Evolutionary conservation across 2,888 invertebrate species (phyloP).

Genomic region (Dastarcus helophoroides): DNA sequence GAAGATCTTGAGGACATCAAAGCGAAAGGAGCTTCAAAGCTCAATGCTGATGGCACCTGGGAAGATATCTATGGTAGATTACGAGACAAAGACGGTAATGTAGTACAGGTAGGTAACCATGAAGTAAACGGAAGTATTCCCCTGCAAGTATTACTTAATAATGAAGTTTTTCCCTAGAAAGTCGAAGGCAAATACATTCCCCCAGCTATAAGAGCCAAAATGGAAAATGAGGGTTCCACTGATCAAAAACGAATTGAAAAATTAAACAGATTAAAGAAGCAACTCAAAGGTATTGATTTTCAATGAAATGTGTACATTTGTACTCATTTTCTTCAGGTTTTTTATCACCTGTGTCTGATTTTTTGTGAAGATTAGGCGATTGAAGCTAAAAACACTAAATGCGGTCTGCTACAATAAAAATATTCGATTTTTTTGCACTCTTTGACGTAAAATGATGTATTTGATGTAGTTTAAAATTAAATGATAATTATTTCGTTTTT

Average conservation of each 20-base stretch:
- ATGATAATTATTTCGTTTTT: too few species aligned
- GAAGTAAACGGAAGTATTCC: not conserved
- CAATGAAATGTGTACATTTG: too few species aligned
- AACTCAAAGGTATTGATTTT: slow-evolving; percentile 81
- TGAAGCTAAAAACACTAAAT: too few species aligned
- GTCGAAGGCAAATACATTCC: slow-evolving; percentile 60
- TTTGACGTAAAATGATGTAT: too few species aligned
- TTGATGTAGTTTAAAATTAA: too few species aligned
- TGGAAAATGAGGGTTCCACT: slow-evolving; percentile 29
- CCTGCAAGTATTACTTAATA: not conserved
- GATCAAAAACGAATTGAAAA: slow-evolving; percentile 43
- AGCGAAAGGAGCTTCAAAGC: slow-evolving; percentile 12
- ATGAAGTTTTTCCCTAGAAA: slow-evolving; percentile 12
- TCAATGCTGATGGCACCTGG: slow-evolving; percentile 40
- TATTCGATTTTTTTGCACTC: too few species aligned
- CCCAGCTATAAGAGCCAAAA: slow-evolving; percentile 60
- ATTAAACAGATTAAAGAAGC: slow-evolving; percentile 56
- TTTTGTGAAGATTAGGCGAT: too few species aligned
- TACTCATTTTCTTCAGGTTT: too few species aligned
- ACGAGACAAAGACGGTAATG: slow-evolving; percentile 67
- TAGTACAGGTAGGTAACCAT: slow-evolving; percentile 55
- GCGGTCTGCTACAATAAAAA: too few species aligned
- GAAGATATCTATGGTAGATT: slow-evolving; percentile 92
- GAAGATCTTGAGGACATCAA: slow-evolving; percentile 13
- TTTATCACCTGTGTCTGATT: too few species aligned